phyloP scores from a whole-genome alignment of 1,140 invertebrate genomes.

The Babylonia areolata region DNA sequence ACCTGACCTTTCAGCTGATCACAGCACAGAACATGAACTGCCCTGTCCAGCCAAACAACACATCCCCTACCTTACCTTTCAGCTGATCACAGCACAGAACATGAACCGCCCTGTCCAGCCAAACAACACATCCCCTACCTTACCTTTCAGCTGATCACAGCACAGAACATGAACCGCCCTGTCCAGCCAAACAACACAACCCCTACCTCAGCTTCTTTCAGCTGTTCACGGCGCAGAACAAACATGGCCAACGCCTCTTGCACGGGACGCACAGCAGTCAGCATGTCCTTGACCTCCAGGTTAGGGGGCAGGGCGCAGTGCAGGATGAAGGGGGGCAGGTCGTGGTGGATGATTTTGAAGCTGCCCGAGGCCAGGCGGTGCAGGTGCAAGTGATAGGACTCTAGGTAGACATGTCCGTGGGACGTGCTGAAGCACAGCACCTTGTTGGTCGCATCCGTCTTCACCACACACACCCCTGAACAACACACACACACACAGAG shows the following conservation, averaged over 20 bases:
- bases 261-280: constrained; percentile 8
- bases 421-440: constrained; percentile 33
- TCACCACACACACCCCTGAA: constrained; percentile 11
- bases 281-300: constrained; percentile 37
- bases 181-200: too few relatives aligned
- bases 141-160: too few relatives aligned
- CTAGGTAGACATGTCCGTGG: not conserved
- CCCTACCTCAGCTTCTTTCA: constrained; percentile 28
- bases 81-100: too few relatives aligned
- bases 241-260: constrained; percentile 26
- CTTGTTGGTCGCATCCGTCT: constrained; percentile 16
- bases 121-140: too few relatives aligned
- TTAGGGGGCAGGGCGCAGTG: not conserved
- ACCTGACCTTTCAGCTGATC: too few relatives aligned
- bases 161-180: too few relatives aligned
- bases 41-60: too few relatives aligned
- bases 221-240: constrained; percentile 3
- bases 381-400: constrained; percentile 28
- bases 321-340: constrained; percentile 31
- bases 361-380: constrained; percentile 6
- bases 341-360: constrained; percentile 24
- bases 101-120: too few relatives aligned
- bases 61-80: too few relatives aligned
- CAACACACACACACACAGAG: not conserved
- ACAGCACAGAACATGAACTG: too few relatives aligned